Evolutionary conservation across 2,888 invertebrate species (phyloP).

Genomic region (Caenorhabditis panamensis): DNA sequence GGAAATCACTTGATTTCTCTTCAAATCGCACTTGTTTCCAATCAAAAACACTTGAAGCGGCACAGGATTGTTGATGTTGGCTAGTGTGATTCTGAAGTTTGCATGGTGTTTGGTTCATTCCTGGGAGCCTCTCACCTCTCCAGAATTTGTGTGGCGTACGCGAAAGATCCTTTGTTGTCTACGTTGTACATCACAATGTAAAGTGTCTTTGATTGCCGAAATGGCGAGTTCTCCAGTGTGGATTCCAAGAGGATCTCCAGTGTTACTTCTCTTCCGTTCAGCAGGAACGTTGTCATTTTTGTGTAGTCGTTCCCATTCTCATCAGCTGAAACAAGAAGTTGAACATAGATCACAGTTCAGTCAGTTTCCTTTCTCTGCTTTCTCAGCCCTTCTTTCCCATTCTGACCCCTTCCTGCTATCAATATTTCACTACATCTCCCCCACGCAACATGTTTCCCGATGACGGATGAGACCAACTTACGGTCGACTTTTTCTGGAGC

Average conservation of each 20-base stretch:
- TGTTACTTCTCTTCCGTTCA: constrained; percentile 77
- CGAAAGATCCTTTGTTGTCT: constrained; percentile 75
- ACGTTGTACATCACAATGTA: constrained; percentile 77
- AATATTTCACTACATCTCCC: constrained; percentile 19
- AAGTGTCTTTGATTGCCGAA: constrained; percentile 64
- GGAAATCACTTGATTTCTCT: constrained; percentile 76
- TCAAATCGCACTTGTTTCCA: constrained; percentile 78
- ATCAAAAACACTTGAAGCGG: constrained; percentile 71
- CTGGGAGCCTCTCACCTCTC: constrained; percentile 64
- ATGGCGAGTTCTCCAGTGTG: constrained; percentile 68
- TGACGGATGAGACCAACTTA: constrained; percentile 35
- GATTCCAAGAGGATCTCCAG: constrained; percentile 78
- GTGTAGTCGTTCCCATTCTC: constrained; percentile 52
- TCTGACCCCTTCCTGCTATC: constrained; percentile 25
- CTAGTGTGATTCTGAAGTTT: constrained; percentile 55
- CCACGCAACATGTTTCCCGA: constrained; percentile 3
- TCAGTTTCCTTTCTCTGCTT: too few species aligned
- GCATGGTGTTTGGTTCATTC: not conserved
- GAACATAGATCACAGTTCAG: not conserved
- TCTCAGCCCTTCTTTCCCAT: constrained; percentile 25
- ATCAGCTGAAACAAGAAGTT: constrained; percentile 49
- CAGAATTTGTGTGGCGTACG: constrained; percentile 74
- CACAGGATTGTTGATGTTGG: constrained; percentile 41
- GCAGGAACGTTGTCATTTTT: constrained; percentile 67
- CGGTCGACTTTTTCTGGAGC: constrained; percentile 56